Conservation (phyloP, 2,797 vertebrate genomes). For the Phyllotis vaccarum region DNA sequence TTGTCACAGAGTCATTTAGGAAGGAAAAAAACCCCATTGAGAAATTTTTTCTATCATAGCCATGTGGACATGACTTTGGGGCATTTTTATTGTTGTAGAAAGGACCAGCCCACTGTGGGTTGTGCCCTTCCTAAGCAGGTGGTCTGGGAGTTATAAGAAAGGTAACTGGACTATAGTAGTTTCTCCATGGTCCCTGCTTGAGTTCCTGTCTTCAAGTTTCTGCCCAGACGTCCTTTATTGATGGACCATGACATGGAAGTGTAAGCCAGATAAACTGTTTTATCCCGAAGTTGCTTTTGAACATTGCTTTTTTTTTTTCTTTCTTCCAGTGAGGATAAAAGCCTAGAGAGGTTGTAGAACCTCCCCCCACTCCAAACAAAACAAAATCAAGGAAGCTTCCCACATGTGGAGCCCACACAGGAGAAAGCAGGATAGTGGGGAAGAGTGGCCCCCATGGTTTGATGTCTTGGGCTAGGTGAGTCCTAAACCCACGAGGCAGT, state of each 20-base stretch:
- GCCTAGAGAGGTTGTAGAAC: not conserved
- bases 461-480: not conserved
- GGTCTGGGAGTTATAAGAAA: not conserved
- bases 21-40: not conserved
- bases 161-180: too few relatives aligned
- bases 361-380: not conserved
- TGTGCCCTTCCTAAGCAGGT: not conserved
- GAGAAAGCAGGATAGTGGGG: not conserved
- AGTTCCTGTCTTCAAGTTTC: not conserved
- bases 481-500: not conserved
- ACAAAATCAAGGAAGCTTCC: not conserved
- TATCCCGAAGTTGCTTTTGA: not conserved
- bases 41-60: not conserved
- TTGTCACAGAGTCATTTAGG: not conserved
- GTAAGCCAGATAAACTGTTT: too few relatives aligned
- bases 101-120: not conserved
- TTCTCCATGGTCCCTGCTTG: not conserved
- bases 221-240: not conserved
- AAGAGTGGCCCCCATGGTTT: not conserved
- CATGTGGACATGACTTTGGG: not conserved
- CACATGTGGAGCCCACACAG: not conserved
- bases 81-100: not conserved
- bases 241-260: fast-evolving
- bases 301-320: not conserved
- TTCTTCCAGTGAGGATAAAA: not conserved